Percentiles rank a stretch among this genome's conserved stretches.
Evolutionary conservation across 2,888 invertebrate genomes (phyloP).

Genomic region (Diarsia mendica): DNA sequence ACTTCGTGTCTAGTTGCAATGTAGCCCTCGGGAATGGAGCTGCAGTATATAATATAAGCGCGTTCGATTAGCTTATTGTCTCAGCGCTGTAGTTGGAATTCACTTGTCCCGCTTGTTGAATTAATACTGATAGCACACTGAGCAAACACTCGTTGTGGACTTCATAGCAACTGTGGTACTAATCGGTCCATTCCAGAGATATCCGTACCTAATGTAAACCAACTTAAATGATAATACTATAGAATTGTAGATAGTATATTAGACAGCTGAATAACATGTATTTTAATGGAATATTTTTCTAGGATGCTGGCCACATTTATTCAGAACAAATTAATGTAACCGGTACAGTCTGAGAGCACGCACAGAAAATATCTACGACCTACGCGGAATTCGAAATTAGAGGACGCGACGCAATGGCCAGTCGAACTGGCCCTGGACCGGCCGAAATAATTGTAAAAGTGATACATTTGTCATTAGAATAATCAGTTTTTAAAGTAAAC

Average conservation of each 20-base stretch:
- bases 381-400: conserved; percentile 62
- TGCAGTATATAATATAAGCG: conserved; percentile 35
- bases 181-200: conserved; percentile 33
- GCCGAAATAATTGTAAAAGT: conserved; percentile 39
- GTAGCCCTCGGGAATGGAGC: conserved; percentile 15
- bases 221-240: conserved; percentile 21
- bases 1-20: conserved; percentile 5
- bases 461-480: conserved; percentile 37
- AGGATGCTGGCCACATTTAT: conserved; percentile 51
- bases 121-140: conserved; percentile 53
- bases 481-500: not conserved
- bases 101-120: conserved; percentile 53
- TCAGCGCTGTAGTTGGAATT: conserved; percentile 48
- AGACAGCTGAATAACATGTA: conserved; percentile 43
- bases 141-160: conserved; percentile 40
- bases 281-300: conserved; percentile 56
- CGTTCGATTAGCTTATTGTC: conserved; percentile 54
- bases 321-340: conserved; percentile 53
- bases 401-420: conserved; percentile 40
- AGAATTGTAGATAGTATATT: not conserved
- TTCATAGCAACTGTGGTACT: conserved; percentile 21
- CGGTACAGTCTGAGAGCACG: conserved; percentile 50
- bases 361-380: conserved; percentile 62
- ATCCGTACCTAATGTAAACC: not conserved
- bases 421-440: conserved; percentile 8